Base-by-base conservation (phyloP, 2,113 vertebrate genomes). In the Poecile atricapillus region DNA sequence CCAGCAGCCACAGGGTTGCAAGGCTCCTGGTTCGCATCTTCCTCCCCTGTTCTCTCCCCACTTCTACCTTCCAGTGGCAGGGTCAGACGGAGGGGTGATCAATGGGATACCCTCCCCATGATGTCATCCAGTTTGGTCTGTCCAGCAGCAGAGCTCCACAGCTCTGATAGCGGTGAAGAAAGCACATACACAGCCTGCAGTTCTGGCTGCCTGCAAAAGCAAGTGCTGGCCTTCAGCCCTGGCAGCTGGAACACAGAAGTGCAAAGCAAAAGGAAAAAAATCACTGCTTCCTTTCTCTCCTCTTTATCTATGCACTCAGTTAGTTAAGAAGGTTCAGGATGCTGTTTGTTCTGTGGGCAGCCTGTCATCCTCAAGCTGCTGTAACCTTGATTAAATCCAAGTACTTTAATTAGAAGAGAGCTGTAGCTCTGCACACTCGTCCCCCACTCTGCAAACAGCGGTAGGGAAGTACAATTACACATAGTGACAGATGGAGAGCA, bases 371-470 rank as follows among this genome's bases (percentile, higher is more conserved):
- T 84, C 67, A 64, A 95, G 85, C 94, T 93, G 56, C 79, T 46
- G 47, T 70, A 94, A 63, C 74, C 82, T 82, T 96, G 92, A 88
- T 96, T 96, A 95, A 95, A 95, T 93, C 83, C 90, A 93, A 89
- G 70, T 13, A 15, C 83, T 87, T 85, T 77, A 90, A 94, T 83
- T 92, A 95, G 74, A 53, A 80, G 83, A 68, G 87, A 89, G 81
- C 82, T 74, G 59, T n/a, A 76, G 46, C 67, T 92, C 63, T 80
- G 60, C 50, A 2, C 13, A 27, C 56, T 24, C 22, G 7, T 75
- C 46, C 76, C 44, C 56, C 67, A 35, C 62, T 55, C 69, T 33
- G 74, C 60, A 65, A 82, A 17, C 68, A 92, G 90, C 53, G 5
- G 89, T n/a, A 31, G 91, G 59, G 33, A 46, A 80, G 58, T 62